Evolutionary conservation across 2,888 invertebrate genomes (phyloP).

Genomic region (Tipula lateralis): DNA sequence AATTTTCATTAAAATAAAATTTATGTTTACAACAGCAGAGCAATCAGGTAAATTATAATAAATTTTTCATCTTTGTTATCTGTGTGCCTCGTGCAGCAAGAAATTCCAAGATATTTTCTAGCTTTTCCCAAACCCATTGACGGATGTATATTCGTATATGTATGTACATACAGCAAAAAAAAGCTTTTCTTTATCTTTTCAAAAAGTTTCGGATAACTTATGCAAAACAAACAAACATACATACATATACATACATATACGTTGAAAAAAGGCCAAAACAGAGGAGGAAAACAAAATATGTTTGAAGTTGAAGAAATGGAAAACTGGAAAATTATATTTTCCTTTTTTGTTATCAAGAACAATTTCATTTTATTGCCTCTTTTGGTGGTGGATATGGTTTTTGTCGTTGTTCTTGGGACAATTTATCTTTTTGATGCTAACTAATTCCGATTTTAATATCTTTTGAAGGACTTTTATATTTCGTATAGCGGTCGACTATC

Average conservation of each 20-base stretch:
- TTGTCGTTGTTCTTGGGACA: neutral
- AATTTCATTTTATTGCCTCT: neutral
- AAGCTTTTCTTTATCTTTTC: neutral
- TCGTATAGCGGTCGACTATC: neutral
- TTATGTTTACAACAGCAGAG: neutral
- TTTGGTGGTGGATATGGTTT: neutral
- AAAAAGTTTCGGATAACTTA: neutral
- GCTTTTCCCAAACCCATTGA: neutral
- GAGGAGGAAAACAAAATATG: neutral
- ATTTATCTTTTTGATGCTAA: conserved; percentile 1
- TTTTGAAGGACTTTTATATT: neutral
- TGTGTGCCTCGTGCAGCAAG: neutral
- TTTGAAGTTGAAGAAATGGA: neutral
- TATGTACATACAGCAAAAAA: neutral
- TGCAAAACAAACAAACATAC: neutral
- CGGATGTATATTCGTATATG: neutral
- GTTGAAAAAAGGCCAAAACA: neutral
- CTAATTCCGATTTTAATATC: neutral
- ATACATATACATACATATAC: neutral
- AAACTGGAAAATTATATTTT: neutral
- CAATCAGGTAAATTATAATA: neutral
- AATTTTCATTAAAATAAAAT: neutral
- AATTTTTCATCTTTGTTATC: neutral
- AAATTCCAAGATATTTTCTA: neutral
- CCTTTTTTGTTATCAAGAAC: neutral